phyloP scores from a whole-genome alignment of 2,888 invertebrate species.

The Trachelus stipa region DNA sequence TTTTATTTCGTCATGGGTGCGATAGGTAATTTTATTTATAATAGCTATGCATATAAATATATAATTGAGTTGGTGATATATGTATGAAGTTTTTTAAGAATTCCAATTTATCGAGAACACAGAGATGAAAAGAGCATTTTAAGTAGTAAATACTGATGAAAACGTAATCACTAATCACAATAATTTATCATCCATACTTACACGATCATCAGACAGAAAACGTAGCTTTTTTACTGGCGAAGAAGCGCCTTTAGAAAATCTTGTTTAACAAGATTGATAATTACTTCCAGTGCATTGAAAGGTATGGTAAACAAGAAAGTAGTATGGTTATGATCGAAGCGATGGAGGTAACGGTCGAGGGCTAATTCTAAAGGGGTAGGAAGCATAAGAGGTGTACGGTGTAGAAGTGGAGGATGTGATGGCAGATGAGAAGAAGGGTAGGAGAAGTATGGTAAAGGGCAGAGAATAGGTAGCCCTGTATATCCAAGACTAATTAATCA shows the following conservation, averaged over 20 bases:
- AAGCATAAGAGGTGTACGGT: not conserved
- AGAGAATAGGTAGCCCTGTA: slow-evolving; percentile 20
- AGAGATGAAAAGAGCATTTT: not conserved
- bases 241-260: not conserved
- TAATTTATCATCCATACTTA: not conserved
- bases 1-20: not conserved
- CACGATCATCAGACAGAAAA: not conserved
- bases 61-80: not conserved
- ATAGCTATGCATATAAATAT: not conserved
- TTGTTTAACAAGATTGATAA: slow-evolving; percentile 3
- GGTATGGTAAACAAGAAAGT: slow-evolving; percentile 1
- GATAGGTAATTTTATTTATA: not conserved
- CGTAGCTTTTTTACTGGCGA: not conserved
- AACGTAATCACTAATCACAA: not conserved
- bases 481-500: slow-evolving; percentile 46
- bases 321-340: not conserved
- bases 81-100: not conserved
- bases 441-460: not conserved
- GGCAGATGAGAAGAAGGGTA: not conserved
- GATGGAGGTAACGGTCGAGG: not conserved
- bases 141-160: not conserved
- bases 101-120: too few species aligned
- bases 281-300: slow-evolving; percentile 5
- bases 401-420: not conserved
- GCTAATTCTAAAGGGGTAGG: slow-evolving; percentile 2